phyloP scores from a whole-genome alignment of 2,888 invertebrate species.

The Teinopalpus imperialis region DNA sequence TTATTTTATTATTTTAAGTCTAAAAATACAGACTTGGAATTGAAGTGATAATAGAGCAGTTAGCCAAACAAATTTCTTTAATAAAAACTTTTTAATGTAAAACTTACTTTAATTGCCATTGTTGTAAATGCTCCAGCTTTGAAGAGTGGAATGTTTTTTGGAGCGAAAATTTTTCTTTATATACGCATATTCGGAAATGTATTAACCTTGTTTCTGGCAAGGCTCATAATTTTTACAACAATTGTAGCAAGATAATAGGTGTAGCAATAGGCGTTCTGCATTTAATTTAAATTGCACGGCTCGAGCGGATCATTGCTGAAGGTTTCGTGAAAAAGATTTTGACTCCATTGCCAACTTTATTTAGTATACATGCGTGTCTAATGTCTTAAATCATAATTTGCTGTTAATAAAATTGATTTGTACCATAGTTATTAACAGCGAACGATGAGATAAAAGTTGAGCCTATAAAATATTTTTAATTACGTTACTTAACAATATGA shows the following conservation, averaged over 20 bases:
- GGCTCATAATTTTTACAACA: slow-evolving; percentile 21
- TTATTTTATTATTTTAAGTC: slow-evolving; percentile 18
- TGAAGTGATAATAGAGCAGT: slow-evolving; percentile 4
- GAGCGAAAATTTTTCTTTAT: slow-evolving; percentile 51
- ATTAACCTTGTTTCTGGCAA: slow-evolving; percentile 22
- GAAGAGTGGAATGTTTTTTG: slow-evolving; percentile 47
- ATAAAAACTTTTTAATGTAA: background rate
- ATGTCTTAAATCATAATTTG: no score
- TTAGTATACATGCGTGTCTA: no score
- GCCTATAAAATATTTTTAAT: no score
- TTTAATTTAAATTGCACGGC: slow-evolving; percentile 23
- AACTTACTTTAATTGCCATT: slow-evolving; percentile 27
- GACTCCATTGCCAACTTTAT: no score
- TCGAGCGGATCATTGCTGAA: slow-evolving; percentile 20
- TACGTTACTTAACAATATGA: no score
- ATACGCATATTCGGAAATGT: slow-evolving; percentile 42
- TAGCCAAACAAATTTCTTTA: background rate
- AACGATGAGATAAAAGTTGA: no score
- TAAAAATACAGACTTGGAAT: slow-evolving; percentile 13
- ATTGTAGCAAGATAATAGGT: slow-evolving; percentile 21
- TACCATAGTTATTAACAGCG: no score
- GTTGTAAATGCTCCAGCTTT: slow-evolving; percentile 27
- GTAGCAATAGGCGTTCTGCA: slow-evolving; percentile 18
- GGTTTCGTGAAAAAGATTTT: slow-evolving; percentile 18
- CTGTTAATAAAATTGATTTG: no score